Percentiles rank a stretch among this genome's conserved stretches.
Conservation (phyloP, 2,797 vertebrate species). For the Eulemur albifrons region DNA sequence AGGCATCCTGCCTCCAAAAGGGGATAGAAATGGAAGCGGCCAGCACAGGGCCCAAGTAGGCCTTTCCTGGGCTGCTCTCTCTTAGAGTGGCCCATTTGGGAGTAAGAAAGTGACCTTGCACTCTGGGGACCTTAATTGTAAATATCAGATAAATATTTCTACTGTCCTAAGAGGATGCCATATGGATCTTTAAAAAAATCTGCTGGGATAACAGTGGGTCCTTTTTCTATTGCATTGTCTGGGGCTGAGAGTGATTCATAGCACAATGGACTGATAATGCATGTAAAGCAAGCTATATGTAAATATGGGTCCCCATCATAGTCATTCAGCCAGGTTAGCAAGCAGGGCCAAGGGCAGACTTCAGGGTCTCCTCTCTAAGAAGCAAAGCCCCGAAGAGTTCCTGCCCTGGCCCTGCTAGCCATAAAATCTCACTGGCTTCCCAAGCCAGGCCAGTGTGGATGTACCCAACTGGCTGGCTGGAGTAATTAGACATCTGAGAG, state of each 20-base stretch:
- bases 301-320: conserved; percentile 73
- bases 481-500: conserved; percentile 82
- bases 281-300: conserved; percentile 77
- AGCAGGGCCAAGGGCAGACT: conserved; percentile 61
- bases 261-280: conserved; percentile 77
- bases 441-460: conserved; percentile 72
- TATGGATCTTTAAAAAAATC: conserved; percentile 66
- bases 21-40: conserved; percentile 24
- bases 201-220: conserved; percentile 61
- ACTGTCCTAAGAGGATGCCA: conserved; percentile 76
- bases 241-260: conserved; percentile 73
- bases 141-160: conserved; percentile 80
- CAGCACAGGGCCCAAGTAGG: neutral
- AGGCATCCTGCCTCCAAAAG: neutral
- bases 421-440: conserved; percentile 75
- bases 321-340: conserved; percentile 65
- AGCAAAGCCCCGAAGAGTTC: conserved; percentile 23
- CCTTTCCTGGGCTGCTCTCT: neutral
- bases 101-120: conserved; percentile 57
- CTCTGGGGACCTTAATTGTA: conserved; percentile 39
- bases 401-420: conserved; percentile 60
- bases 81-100: neutral
- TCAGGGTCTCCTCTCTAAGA: conserved; percentile 52
- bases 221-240: conserved; percentile 81
- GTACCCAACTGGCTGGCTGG: conserved; percentile 59